phyloP scores from a whole-genome alignment of 2,797 vertebrate genomes.

The Meriones psammophilus region DNA sequence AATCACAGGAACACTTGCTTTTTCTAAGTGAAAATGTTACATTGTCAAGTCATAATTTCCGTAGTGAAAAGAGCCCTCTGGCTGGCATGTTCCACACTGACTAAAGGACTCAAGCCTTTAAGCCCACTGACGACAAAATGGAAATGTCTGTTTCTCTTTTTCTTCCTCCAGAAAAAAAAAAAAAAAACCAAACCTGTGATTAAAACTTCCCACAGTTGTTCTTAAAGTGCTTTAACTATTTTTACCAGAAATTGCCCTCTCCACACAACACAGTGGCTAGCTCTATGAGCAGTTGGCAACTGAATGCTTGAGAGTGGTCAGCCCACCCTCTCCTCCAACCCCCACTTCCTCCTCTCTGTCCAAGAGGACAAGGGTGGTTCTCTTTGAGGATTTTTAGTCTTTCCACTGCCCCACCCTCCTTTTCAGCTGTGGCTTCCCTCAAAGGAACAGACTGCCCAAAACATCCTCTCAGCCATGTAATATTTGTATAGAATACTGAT shows the following conservation, averaged over 20 bases:
- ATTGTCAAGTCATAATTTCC: slow-evolving; percentile 61
- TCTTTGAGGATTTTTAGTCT: not conserved
- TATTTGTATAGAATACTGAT: not conserved
- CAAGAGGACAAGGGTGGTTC: not conserved
- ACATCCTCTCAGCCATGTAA: not conserved
- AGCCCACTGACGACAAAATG: slow-evolving; percentile 65
- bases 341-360: not conserved
- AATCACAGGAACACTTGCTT: slow-evolving; percentile 18
- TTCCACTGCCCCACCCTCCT: not conserved
- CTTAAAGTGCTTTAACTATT: slow-evolving; percentile 72
- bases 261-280: not conserved
- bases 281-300: not conserved
- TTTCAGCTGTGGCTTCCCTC: not conserved
- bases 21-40: slow-evolving; percentile 23
- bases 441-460: not conserved
- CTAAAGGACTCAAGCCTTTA: slow-evolving; percentile 41
- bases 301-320: not conserved
- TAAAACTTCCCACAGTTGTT: slow-evolving; percentile 74
- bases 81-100: not conserved
- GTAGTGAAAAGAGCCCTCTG: not conserved
- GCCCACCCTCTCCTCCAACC: not conserved
- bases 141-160: slow-evolving; percentile 72
- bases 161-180: slow-evolving; percentile 75
- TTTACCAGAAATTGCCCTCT: slow-evolving; percentile 65
- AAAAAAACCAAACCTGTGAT: slow-evolving; percentile 71